phyloP scores from a whole-genome alignment of 1,140 invertebrate genomes.

The Drosophila simulans region DNA sequence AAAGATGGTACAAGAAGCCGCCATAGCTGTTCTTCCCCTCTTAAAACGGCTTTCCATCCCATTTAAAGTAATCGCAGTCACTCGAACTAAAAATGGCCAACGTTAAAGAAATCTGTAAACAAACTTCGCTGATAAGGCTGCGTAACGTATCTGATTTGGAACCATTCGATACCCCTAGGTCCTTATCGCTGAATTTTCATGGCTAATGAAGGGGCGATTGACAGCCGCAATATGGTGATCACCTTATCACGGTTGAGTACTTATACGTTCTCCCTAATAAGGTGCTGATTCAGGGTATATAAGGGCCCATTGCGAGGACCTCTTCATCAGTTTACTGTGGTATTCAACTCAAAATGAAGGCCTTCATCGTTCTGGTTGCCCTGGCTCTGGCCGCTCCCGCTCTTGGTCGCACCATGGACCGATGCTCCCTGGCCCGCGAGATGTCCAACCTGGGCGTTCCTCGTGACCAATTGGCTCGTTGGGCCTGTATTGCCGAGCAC shows the following conservation, averaged over 20 bases:
- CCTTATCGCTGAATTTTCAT: constrained; percentile 16
- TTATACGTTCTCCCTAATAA: neutral
- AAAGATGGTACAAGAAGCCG: constrained; percentile 27
- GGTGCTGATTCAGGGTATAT: neutral
- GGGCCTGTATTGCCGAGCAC: constrained; percentile 71
- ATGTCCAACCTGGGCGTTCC: constrained; percentile 71
- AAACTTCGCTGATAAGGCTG: constrained; percentile 18
- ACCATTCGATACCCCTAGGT: constrained; percentile 1
- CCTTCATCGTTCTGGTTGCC: constrained; percentile 29
- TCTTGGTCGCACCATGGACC: constrained; percentile 62
- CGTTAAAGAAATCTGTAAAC: constrained; percentile 41
- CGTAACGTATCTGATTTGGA: constrained; percentile 6
- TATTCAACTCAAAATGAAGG: constrained; percentile 56
- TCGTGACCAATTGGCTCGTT: constrained; percentile 51
- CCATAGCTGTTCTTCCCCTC: constrained; percentile 29
- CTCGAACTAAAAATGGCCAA: constrained; percentile 1
- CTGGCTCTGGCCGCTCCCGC: constrained; percentile 55
- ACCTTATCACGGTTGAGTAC: constrained; percentile 1
- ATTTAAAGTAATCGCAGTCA: constrained; percentile 11
- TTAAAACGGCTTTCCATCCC: constrained; percentile 19
- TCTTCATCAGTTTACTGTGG: constrained; percentile 34
- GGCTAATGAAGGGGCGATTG: constrained; percentile 3
- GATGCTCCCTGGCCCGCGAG: constrained; percentile 78
- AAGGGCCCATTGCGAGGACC: neutral
- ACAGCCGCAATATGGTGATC: constrained; percentile 23